Conservation (phyloP, 1,140 invertebrate species). For the Drosophila nasuta region DNA sequence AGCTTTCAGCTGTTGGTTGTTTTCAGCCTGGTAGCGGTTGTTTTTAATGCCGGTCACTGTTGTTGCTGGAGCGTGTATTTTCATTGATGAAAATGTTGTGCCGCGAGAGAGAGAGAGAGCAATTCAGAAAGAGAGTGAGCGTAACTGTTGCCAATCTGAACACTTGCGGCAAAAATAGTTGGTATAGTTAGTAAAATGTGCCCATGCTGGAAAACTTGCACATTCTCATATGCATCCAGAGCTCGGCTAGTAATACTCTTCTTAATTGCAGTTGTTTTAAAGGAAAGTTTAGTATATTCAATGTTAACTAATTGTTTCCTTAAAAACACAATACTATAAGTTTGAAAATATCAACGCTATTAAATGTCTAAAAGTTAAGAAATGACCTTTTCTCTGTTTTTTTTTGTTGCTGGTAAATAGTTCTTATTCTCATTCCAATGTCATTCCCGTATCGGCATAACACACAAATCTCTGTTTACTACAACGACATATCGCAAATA, state of each 20-base stretch:
- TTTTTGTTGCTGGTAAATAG: constrained; percentile 10
- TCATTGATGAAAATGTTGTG: constrained; percentile 75
- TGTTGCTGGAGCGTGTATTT: constrained; percentile 60
- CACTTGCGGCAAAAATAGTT: constrained; percentile 52
- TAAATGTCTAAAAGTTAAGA: constrained; percentile 27
- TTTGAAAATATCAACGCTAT: too few relatives aligned
- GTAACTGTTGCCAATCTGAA: constrained; percentile 6
- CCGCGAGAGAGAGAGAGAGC: constrained; percentile 12
- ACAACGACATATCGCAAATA: constrained; percentile 47
- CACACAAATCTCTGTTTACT: background rate
- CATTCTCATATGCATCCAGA: too few relatives aligned
- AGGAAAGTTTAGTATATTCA: too few relatives aligned
- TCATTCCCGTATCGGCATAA: constrained; percentile 10
- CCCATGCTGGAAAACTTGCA: background rate
- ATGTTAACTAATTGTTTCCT: too few relatives aligned
- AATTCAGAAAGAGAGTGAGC: constrained; percentile 10
- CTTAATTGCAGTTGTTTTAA: too few relatives aligned
- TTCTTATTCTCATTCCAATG: constrained; percentile 32
- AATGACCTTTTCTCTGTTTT: constrained; percentile 10
- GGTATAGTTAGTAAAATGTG: background rate
- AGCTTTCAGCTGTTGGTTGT: constrained; percentile 70
- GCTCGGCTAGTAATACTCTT: too few relatives aligned
- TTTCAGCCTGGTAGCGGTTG: constrained; percentile 50
- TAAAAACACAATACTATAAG: too few relatives aligned
- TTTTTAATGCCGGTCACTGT: constrained; percentile 67